A percentile compares a stretch with the other conserved stretches of the same genome.
These are phyloP conservation scores for Eupithecia exiguata DNA, from an alignment of 2,888 invertebrate genomes.

Conservation along the genomic window DNA sequence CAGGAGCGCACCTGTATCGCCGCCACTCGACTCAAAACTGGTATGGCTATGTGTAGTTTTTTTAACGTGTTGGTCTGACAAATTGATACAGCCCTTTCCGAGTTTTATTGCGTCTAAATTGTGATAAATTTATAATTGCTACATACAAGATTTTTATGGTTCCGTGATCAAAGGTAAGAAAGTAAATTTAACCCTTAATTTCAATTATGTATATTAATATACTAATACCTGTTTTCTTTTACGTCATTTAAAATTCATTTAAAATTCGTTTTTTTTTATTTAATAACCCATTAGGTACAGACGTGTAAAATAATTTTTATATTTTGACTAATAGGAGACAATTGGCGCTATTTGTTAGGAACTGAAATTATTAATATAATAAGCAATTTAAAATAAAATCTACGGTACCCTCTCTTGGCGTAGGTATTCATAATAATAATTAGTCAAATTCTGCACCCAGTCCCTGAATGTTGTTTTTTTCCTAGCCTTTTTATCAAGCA, in stretches of 20 bases:
- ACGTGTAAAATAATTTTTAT: too few relatives aligned
- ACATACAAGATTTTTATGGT: background rate
- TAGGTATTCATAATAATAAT: background rate
- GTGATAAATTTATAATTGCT: background rate
- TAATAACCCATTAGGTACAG: too few relatives aligned
- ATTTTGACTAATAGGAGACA: too few relatives aligned
- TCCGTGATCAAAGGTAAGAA: background rate
- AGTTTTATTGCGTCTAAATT: conserved; percentile 1
- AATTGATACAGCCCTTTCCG: background rate
- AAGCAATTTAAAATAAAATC: too few relatives aligned
- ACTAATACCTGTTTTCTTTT: background rate
- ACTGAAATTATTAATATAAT: too few relatives aligned
- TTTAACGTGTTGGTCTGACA: background rate
- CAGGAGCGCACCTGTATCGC: background rate
- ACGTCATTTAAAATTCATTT: background rate
- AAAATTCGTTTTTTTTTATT: too few relatives aligned
- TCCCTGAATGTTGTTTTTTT: too few relatives aligned
- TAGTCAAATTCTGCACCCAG: too few relatives aligned
- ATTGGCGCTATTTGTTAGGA: too few relatives aligned
- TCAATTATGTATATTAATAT: background rate
- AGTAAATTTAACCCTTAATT: background rate
- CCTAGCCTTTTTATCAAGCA: background rate
- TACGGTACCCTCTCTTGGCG: too few relatives aligned
- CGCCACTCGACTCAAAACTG: background rate
- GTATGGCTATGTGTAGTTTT: background rate